phyloP scores from a whole-genome alignment of 2,113 vertebrate genomes.

The Gobiocypris rarus region DNA sequence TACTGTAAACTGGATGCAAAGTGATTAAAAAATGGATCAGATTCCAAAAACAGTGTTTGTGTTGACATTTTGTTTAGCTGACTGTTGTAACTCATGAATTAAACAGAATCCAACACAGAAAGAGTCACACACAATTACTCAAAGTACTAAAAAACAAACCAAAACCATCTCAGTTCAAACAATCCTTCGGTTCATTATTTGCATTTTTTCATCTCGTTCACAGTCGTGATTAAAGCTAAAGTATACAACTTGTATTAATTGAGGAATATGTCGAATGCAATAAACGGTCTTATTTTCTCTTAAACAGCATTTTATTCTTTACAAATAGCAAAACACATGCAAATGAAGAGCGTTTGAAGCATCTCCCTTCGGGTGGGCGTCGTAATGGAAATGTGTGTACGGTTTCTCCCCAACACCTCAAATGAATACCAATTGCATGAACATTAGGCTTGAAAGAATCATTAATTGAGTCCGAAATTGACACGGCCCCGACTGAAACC shows the following conservation, averaged over 20 bases:
- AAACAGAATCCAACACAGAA: not conserved
- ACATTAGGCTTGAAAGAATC: slow-evolving; percentile 70
- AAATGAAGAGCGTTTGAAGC: slow-evolving; percentile 70
- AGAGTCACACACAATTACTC: slow-evolving; percentile 17
- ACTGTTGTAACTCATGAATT: slow-evolving; percentile 15
- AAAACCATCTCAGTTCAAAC: slow-evolving; percentile 36
- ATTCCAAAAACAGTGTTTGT: not conserved
- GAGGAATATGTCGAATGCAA: slow-evolving; percentile 53
- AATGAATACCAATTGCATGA: slow-evolving; percentile 62
- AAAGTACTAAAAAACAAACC: slow-evolving; percentile 20
- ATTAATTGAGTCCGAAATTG: slow-evolving; percentile 76
- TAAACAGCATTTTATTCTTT: slow-evolving; percentile 57
- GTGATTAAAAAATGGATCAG: not conserved
- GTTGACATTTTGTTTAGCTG: not conserved
- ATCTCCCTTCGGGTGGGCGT: slow-evolving; percentile 70
- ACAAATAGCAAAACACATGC: slow-evolving; percentile 60
- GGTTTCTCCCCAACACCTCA: slow-evolving; percentile 64
- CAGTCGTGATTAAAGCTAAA: slow-evolving; percentile 52
- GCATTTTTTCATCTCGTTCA: slow-evolving; percentile 52
- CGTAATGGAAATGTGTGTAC: slow-evolving; percentile 75
- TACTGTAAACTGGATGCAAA: not conserved
- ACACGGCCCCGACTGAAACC: slow-evolving; percentile 58
- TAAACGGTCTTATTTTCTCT: slow-evolving; percentile 55
- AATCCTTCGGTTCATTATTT: slow-evolving; percentile 49
- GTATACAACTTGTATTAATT: slow-evolving; percentile 57